Percentiles rank a stretch among this genome's conserved stretches.
Evolutionary conservation across 2,888 invertebrate genomes (phyloP).

Genomic region (Caenorhabditis afra): DNA sequence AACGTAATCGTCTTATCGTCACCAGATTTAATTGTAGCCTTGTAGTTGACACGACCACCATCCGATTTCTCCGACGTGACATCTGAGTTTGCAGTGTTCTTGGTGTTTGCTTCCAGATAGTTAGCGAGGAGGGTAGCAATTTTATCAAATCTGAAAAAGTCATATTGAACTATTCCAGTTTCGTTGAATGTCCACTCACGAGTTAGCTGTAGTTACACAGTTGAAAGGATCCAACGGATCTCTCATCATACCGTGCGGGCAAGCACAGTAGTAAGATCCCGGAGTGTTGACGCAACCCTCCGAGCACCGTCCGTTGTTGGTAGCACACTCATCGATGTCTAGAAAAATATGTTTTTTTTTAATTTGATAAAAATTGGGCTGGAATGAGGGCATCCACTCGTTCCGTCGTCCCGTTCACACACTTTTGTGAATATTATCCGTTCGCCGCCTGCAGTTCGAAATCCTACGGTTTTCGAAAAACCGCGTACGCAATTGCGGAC

Average conservation of each 20-base stretch:
- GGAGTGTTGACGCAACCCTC: slow-evolving; percentile 80
- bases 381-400: no score
- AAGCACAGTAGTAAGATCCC: slow-evolving; percentile 79
- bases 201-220: slow-evolving; percentile 69
- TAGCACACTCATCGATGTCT: slow-evolving; percentile 79
- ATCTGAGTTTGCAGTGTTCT: slow-evolving; percentile 49
- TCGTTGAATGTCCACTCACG: no score
- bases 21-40: slow-evolving; percentile 70
- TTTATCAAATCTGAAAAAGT: slow-evolving; percentile 71
- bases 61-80: slow-evolving; percentile 43
- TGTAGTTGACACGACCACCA: slow-evolving; percentile 58
- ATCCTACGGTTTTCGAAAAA: no score
- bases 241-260: slow-evolving; percentile 77
- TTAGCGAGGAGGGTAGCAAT: slow-evolving; percentile 73
- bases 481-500: no score
- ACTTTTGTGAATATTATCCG: no score
- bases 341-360: slow-evolving; percentile 9
- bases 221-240: slow-evolving; percentile 75
- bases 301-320: slow-evolving; percentile 76
- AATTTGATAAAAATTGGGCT: no score
- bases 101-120: slow-evolving; percentile 74
- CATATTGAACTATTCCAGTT: no score
- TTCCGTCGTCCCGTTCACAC: no score
- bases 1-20: slow-evolving; percentile 74
- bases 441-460: no score